Percentiles rank a stretch among this genome's conserved stretches.
Conservation (phyloP, 2,888 invertebrate genomes). For the Dysmachus trigonus region DNA sequence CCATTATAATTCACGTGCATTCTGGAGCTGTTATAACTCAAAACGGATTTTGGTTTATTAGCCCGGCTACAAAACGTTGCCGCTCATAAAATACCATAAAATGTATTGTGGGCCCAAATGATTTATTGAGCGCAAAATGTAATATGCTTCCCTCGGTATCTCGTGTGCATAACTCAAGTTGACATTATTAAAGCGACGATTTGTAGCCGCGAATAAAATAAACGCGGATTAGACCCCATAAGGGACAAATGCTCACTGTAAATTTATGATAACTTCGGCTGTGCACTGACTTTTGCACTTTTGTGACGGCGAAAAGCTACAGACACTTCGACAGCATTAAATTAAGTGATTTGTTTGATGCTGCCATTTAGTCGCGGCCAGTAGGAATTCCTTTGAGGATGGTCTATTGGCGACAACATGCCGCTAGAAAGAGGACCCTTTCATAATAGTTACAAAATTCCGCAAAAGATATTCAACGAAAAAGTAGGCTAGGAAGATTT, state of each 20-base stretch:
- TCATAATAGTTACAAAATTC: background rate
- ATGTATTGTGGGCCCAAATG: slow-evolving; percentile 52
- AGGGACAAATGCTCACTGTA: slow-evolving; percentile 64
- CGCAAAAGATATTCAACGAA: background rate
- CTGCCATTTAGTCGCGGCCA: background rate
- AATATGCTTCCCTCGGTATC: slow-evolving; percentile 56
- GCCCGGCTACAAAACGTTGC: slow-evolving; percentile 50
- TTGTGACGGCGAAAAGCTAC: slow-evolving; percentile 6
- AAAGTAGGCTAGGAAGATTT: background rate
- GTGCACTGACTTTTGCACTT: slow-evolving; percentile 30
- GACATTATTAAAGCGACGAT: slow-evolving; percentile 65
- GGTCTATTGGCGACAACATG: background rate
- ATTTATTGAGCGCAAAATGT: slow-evolving; percentile 64
- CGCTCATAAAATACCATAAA: slow-evolving; percentile 53
- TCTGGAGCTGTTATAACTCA: slow-evolving; percentile 58
- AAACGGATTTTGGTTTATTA: slow-evolving; percentile 65
- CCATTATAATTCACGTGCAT: slow-evolving; percentile 41
- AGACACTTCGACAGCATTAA: slow-evolving; percentile 39
- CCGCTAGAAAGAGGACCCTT: background rate
- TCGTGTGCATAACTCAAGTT: slow-evolving; percentile 61
- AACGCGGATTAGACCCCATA: slow-evolving; percentile 65
- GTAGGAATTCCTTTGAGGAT: background rate
- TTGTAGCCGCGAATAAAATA: slow-evolving; percentile 64
- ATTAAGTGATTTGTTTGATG: slow-evolving; percentile 32
- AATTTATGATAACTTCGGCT: slow-evolving; percentile 58